A percentile compares a stretch with the other conserved stretches of the same genome.
These are phyloP conservation scores for Beroe ovata DNA, from an alignment of 37 sponge, comb jelly and placozoan species.

Conservation along the genomic window DNA sequence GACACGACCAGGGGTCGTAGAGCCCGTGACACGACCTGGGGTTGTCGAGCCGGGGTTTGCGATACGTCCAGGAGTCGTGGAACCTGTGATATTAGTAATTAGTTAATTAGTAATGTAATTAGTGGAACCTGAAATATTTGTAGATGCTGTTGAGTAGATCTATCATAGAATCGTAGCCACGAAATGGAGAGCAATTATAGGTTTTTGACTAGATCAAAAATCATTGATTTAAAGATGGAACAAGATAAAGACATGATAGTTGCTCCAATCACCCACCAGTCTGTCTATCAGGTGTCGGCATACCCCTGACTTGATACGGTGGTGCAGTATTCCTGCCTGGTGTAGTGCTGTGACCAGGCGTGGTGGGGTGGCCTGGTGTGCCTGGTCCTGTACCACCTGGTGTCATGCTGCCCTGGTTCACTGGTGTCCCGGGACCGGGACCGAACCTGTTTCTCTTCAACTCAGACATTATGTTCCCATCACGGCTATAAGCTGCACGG, in stretches of 20 bases:
- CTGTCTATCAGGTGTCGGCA: constrained; percentile 47
- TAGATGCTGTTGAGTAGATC: too few relatives aligned
- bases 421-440: too few relatives aligned
- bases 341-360: not conserved
- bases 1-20: constrained; percentile 20
- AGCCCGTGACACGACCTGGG: constrained; percentile 23
- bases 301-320: constrained; percentile 4
- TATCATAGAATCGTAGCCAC: too few relatives aligned
- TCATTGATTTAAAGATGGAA: too few relatives aligned
- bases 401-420: not conserved
- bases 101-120: too few relatives aligned
- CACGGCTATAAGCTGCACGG: too few relatives aligned
- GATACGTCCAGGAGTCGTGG: constrained; percentile 25
- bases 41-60: constrained; percentile 29
- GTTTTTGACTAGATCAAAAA: too few relatives aligned
- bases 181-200: too few relatives aligned
- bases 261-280: too few relatives aligned
- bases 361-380: constrained; percentile 1
- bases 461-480: not conserved
- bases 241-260: too few relatives aligned
- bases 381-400: constrained; percentile 1
- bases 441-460: constrained; percentile 5
- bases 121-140: not conserved
- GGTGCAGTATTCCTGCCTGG: not conserved
- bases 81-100: not conserved